Base-by-base conservation (phyloP, 2,797 vertebrate genomes). In the Onychomys torridus region DNA sequence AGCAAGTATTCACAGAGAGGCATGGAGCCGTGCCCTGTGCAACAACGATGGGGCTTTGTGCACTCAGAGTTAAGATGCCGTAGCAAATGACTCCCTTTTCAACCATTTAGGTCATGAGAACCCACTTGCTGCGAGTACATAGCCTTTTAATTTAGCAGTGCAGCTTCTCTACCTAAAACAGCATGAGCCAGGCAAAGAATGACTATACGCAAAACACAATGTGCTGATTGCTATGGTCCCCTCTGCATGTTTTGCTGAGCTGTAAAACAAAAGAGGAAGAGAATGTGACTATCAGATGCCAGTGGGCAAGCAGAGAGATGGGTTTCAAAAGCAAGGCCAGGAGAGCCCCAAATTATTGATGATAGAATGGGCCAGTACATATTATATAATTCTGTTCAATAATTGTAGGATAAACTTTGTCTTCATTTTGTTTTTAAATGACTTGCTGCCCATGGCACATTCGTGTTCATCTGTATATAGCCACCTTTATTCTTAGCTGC, bases 91-190 rank as follows among this genome's bases (percentile, higher is more conserved):
- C 93, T 93, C 0, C 43, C 96, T 79, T 65, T 29, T 10, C 88
- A 77, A 84, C 96, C 97, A 83, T 94, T 96, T 86, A 97, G 97
- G 97, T 96, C 97, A 96, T 95, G 93, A 96, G 92, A 97, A 97
- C 89, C 89, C 93, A 92, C 94, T 96, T 0, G 75, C 97, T 95
- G 96, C 73, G 97, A 94, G 85, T 93, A n/a, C 86, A 94, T 65
- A 98, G 97, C 93, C 93, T 98, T 98, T 97, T 96, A 96, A 97
- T 97, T 97, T 97, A 96, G 91, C 95, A 96, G 93, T 98, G 82
- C 1, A 10, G 69, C 94, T 88, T 95, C 96, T 95, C 94, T 57
- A 91, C 93, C 87, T 97, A 96, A 97, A 97, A 95, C 95, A 97
- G 97, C 95, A 76, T 17, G 91, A 96, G 86, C 81, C 95, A 90